These are phyloP conservation scores for Iguana delicatissima DNA, from an alignment of 2,797 vertebrate genomes.

Conservation along the genomic window DNA sequence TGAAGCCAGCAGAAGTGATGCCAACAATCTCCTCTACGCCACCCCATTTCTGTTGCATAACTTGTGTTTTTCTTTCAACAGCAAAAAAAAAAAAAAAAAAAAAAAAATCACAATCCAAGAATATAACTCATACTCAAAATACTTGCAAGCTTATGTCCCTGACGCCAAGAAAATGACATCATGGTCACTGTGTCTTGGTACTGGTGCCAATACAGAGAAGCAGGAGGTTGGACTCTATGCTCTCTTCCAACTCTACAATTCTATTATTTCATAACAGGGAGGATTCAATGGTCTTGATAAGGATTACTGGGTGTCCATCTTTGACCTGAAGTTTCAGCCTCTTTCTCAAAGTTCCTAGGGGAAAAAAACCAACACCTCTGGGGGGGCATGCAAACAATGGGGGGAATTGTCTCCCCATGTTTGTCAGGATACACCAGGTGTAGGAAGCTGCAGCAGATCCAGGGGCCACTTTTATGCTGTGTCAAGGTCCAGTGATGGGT, in stretches of 20 bases:
- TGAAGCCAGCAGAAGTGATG: not conserved
- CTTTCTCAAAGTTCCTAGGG: not conserved
- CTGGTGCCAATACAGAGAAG: no score
- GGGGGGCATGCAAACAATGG: not conserved
- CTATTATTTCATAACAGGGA: no score
- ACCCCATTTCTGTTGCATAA: not conserved
- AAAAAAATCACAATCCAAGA: not conserved
- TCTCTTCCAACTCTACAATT: no score
- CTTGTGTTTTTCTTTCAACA: not conserved
- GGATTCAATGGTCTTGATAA: not conserved
- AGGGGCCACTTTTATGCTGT: no score
- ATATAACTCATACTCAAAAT: not conserved
- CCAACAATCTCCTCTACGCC: not conserved
- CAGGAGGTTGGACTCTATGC: no score
- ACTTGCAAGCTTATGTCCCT: not conserved
- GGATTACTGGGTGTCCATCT: not conserved
- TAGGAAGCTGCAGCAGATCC: no score
- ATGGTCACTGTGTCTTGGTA: no score
- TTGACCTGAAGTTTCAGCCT: not conserved
- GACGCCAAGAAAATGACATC: no score
- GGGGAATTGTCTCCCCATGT: no score
- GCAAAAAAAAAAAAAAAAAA: not conserved
- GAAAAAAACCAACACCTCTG: no score
- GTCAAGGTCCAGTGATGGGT: no score
- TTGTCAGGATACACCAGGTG: no score